A percentile compares a stretch with the other conserved stretches of the same genome.
Conservation (phyloP, 2,113 vertebrate species). For the Balaenoptera acutorostrata region DNA sequence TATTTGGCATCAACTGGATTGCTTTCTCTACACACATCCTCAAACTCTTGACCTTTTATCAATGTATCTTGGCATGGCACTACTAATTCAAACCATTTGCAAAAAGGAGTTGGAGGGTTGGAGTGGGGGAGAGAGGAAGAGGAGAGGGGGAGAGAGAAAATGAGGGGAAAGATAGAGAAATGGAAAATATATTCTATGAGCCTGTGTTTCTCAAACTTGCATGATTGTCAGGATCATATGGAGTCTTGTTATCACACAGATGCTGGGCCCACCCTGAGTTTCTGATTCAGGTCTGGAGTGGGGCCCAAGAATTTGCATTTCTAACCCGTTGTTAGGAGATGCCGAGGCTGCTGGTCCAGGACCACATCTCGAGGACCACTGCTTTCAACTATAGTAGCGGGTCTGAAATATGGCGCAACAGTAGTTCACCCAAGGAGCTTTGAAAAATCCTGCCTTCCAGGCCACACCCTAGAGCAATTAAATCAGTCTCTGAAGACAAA, state of each 20-base stretch:
- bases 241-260: background rate
- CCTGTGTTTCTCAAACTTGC: background rate
- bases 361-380: background rate
- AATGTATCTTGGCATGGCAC: background rate
- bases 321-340: background rate
- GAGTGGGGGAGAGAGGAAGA: background rate
- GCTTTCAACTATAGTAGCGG: background rate
- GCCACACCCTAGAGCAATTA: background rate
- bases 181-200: background rate
- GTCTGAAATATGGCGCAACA: background rate
- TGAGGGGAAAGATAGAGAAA: background rate
- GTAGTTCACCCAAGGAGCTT: background rate
- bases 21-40: background rate
- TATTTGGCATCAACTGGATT: background rate
- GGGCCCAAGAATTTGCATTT: background rate
- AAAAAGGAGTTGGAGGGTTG: background rate
- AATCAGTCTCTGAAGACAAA: background rate
- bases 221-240: background rate
- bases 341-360: background rate
- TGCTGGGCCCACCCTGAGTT: background rate
- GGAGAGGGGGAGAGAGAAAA: background rate
- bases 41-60: background rate
- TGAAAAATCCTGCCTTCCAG: background rate
- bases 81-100: background rate
- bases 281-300: background rate